Conservation (phyloP, 2,888 invertebrate species). For the Azorinus chamasolen region DNA sequence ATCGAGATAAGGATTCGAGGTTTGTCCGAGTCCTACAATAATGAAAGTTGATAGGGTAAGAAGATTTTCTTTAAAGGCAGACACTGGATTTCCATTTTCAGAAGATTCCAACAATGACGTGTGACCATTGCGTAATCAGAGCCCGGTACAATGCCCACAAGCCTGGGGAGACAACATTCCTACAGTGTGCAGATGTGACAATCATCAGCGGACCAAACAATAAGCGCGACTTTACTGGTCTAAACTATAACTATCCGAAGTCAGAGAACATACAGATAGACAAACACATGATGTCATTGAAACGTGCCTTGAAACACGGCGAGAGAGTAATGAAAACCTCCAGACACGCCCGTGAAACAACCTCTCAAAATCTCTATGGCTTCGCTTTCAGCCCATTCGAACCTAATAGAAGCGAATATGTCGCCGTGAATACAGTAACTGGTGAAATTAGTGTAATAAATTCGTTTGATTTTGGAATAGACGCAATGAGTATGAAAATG, state of each 20-base stretch:
- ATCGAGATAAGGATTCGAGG: no score
- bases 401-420: constrained; percentile 53
- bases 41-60: no score
- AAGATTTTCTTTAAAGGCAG: no score
- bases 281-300: constrained; percentile 26
- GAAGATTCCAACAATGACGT: constrained; percentile 67
- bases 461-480: constrained; percentile 64
- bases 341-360: neutral
- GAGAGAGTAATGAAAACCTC: neutral
- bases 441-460: constrained; percentile 49
- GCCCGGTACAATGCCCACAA: constrained; percentile 73
- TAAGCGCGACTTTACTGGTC: constrained; percentile 23
- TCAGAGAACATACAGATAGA: constrained; percentile 5
- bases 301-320: constrained; percentile 35
- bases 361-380: constrained; percentile 48
- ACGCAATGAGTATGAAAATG: constrained; percentile 15
- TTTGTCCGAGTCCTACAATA: no score
- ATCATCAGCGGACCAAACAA: constrained; percentile 24
- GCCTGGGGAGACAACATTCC: constrained; percentile 72
- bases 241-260: no score
- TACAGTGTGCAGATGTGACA: constrained; percentile 72
- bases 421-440: constrained; percentile 50
- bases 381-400: constrained; percentile 66
- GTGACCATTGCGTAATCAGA: constrained; percentile 72
- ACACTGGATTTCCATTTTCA: constrained; percentile 46